A percentile compares a stretch with the other conserved stretches of the same genome.
Evolutionary conservation across 2,888 invertebrate species (phyloP).

Genomic region (Chloroclystis v-ata): DNA sequence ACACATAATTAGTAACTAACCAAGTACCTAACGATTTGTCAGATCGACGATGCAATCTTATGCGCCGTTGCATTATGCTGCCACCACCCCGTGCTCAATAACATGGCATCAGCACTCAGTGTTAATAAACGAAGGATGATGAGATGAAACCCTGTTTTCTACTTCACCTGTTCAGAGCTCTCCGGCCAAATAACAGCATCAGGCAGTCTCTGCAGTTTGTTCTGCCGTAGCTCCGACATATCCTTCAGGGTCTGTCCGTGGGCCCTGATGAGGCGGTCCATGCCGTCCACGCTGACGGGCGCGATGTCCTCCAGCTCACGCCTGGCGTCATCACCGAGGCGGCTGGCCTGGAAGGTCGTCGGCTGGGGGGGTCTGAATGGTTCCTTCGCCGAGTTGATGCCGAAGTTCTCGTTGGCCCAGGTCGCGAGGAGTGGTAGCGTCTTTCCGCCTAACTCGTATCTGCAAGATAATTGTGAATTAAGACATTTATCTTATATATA

Average conservation of each 20-base stretch:
- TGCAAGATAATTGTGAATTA: slow-evolving; percentile 40
- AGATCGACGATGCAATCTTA: too few species aligned
- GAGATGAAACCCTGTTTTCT: too few species aligned
- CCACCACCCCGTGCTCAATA: too few species aligned
- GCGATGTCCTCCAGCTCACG: slow-evolving; percentile 73
- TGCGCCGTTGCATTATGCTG: too few species aligned
- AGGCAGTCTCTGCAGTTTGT: slow-evolving; percentile 89
- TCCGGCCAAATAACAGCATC: slow-evolving; percentile 96
- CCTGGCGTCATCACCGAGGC: slow-evolving; percentile 79
- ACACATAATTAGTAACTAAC: too few species aligned
- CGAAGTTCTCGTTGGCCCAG: slow-evolving; percentile 87
- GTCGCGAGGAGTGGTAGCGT: slow-evolving; percentile 86
- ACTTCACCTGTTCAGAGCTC: slow-evolving; percentile 87
- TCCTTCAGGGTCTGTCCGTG: slow-evolving; percentile 97
- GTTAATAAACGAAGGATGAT: too few species aligned
- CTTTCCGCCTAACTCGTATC: slow-evolving; percentile 87
- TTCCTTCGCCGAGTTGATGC: slow-evolving; percentile 75
- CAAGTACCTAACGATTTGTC: too few species aligned
- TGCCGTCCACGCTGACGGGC: slow-evolving; percentile 78
- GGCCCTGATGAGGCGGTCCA: slow-evolving; percentile 91
- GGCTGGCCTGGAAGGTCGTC: slow-evolving; percentile 81
- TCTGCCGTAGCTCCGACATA: slow-evolving; percentile 86
- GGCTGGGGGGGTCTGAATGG: slow-evolving; percentile 76
- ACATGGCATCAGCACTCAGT: too few species aligned
- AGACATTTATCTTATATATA: neutral